Percentiles rank a stretch among this genome's conserved stretches.
phyloP scores from a whole-genome alignment of 2,797 vertebrate genomes.

The Synaphobranchus kaupii region DNA sequence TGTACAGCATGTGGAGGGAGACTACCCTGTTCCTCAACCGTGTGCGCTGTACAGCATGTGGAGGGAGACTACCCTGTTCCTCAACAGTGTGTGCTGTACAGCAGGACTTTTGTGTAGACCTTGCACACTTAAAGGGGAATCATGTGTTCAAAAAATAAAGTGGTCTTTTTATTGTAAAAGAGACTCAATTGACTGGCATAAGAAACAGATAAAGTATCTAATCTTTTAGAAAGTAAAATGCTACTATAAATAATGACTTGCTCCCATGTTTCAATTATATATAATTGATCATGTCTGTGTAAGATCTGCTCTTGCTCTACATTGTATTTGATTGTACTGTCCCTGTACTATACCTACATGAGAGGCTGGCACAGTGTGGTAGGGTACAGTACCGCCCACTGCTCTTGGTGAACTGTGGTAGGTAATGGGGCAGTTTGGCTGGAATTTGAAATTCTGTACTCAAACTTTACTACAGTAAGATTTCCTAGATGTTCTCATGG shows the following conservation, averaged over 20 bases:
- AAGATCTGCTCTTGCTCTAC: neutral
- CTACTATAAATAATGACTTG: neutral
- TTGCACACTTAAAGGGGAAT: neutral
- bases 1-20: neutral
- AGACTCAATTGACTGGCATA: neutral
- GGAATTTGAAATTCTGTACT: slow-evolving; percentile 46
- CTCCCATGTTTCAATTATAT: neutral
- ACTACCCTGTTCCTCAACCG: neutral
- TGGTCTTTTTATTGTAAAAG: neutral
- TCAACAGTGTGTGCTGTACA: slow-evolving; percentile 4
- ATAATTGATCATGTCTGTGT: neutral
- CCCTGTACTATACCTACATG: neutral
- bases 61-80: neutral
- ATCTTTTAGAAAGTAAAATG: neutral
- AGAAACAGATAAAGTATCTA: no score
- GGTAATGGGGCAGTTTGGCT: slow-evolving; percentile 30
- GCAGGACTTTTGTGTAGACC: neutral
- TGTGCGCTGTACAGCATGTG: neutral
- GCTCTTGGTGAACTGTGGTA: neutral
- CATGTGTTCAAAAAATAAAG: neutral
- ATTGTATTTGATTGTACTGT: neutral
- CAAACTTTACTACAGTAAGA: slow-evolving; percentile 6
- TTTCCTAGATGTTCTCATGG: slow-evolving; percentile 26
- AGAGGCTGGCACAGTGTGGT: neutral
- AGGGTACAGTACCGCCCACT: neutral